phyloP scores from a whole-genome alignment of 1,140 invertebrate genomes.

The Zaprionus gabonicus region DNA sequence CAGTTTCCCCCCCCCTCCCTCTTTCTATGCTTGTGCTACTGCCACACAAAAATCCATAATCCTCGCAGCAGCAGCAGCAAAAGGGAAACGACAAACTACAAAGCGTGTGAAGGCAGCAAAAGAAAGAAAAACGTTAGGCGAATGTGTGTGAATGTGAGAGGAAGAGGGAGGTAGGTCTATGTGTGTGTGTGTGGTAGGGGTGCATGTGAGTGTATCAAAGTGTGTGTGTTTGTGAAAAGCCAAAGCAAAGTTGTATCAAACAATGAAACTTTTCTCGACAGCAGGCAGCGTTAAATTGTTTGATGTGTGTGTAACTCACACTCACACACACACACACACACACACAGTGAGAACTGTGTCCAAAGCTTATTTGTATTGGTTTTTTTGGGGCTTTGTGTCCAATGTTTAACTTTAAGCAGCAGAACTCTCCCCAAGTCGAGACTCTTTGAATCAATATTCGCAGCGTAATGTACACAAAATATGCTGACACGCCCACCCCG shows the following conservation, averaged over 20 bases:
- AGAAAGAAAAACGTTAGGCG: conserved; percentile 8
- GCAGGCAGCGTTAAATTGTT: conserved; percentile 52
- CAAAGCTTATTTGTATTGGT: conserved; percentile 26
- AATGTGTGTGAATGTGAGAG: conserved; percentile 19
- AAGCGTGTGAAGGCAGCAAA: conserved; percentile 59
- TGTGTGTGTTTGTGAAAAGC: conserved; percentile 44
- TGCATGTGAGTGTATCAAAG: not conserved
- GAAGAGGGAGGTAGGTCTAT: not conserved
- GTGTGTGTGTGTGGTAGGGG: conserved; percentile 14
- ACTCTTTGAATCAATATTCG: conserved; percentile 25
- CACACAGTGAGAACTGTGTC: conserved; percentile 19
- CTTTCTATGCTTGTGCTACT: conserved; percentile 30
- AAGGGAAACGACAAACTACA: conserved; percentile 79
- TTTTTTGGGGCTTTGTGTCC: conserved; percentile 27
- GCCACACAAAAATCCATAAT: conserved; percentile 77
- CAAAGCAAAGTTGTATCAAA: conserved; percentile 64
- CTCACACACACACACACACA: conserved; percentile 20
- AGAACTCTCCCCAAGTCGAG: conserved; percentile 2
- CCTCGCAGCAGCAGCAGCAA: conserved; percentile 62
- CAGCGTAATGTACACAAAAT: conserved; percentile 23
- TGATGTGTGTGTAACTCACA: conserved; percentile 39
- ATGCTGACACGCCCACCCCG: conserved; percentile 20
- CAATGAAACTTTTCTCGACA: conserved; percentile 72
- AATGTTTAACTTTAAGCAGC: conserved; percentile 74
- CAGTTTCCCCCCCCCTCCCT: not conserved